These are phyloP conservation scores for Platorchestia sp. DNA, from an alignment of 1,140 invertebrate genomes.

Conservation along the genomic window DNA sequence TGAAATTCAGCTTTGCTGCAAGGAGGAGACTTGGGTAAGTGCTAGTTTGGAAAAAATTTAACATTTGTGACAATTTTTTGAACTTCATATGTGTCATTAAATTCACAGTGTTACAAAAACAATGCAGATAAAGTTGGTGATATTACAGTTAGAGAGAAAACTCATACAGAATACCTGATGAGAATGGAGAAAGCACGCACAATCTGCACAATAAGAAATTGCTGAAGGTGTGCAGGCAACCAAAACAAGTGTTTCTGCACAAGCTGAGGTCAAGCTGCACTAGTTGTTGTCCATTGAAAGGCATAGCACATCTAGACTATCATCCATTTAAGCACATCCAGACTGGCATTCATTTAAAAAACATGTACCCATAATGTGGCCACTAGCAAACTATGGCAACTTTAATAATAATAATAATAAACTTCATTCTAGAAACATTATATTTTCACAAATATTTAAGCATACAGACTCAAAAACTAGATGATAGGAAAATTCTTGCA, in stretches of 20 bases:
- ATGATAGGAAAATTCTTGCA: too few species aligned
- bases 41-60: neutral
- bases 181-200: constrained; percentile 24
- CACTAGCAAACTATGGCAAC: too few species aligned
- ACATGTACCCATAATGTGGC: too few species aligned
- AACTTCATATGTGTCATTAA: too few species aligned
- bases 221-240: neutral
- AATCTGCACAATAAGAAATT: constrained; percentile 17
- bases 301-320: too few species aligned
- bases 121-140: neutral
- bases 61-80: neutral
- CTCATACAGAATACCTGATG: constrained; percentile 17
- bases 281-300: too few species aligned
- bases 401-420: too few species aligned
- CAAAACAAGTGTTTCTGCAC: neutral
- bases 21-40: neutral
- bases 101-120: neutral
- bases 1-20: neutral
- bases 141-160: neutral
- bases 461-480: too few species aligned
- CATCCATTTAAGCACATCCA: too few species aligned
- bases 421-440: too few species aligned
- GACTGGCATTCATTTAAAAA: too few species aligned
- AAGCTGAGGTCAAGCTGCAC: neutral
- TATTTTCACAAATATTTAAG: too few species aligned